Base-by-base conservation (phyloP, 2,888 invertebrate species). In the Phrixothrix hirtus region DNA sequence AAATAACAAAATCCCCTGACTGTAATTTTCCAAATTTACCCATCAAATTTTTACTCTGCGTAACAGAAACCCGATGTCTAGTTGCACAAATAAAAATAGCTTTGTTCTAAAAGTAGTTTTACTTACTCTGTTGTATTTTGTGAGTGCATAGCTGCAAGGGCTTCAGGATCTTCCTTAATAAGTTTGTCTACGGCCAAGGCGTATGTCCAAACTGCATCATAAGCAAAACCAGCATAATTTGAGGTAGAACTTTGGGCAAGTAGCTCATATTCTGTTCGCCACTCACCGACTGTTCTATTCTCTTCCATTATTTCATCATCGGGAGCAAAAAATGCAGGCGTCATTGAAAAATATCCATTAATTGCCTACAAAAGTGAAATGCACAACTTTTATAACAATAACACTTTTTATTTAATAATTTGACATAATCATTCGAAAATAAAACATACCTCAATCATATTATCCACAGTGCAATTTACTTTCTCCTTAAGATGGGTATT, bases 161-260 rank as follows among this genome's bases (percentile, higher is more conserved):
- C 79, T 44, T 82, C 81, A 10, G 83, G 82, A 71, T 86, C 81
- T 39, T 81, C 81, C 38, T 76, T 78, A 0, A 86, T 71, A 0
- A 91, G 75, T 57, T 81, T 78, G 65, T 88, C 82, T 16, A 88
- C 75, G 0, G 88, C 89, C 26, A 82, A 74, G 2, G 88, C 90
- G 71, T 87, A 90, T 0, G 85, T 84, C 90, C 91, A 91, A 39
- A 90, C 86, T 0, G 89, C 89, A 73, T 91, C 91, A 65, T 91
- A 91, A 0, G 88, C 87, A 68, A 84, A 90, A 0, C 87, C 87
- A 0, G 86, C 87, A 69, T 87, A 89, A 59, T 82, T 79, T 0
- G 86, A 86, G 5, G 12, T 4, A 69, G 62, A 4, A 27, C 4
- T 2, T 69, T 62, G 4, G 38, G 43, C 10, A 39, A 13, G 25